phyloP scores from a whole-genome alignment of 2,888 invertebrate genomes.

The Eupithecia exiguata region DNA sequence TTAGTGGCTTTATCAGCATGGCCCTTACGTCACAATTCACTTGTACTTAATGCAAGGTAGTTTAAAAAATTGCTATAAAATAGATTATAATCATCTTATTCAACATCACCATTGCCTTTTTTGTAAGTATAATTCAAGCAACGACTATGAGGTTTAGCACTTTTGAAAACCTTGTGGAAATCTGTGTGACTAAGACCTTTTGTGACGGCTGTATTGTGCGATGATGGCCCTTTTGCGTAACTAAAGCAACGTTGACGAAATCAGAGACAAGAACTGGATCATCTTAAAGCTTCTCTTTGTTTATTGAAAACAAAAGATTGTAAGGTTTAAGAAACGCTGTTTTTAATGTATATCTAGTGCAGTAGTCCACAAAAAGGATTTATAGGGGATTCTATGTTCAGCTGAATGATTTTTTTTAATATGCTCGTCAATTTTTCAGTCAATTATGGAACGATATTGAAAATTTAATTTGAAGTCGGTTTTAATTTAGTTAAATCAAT shows the following conservation, averaged over 20 bases:
- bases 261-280: slow-evolving; percentile 36
- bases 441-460: too few relatives aligned
- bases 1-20: neutral
- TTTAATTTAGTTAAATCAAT: too few relatives aligned
- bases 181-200: slow-evolving; percentile 16
- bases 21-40: neutral
- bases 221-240: slow-evolving; percentile 31
- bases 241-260: slow-evolving; percentile 27
- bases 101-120: neutral
- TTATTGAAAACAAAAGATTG: neutral
- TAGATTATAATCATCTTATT: neutral
- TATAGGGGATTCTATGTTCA: too few relatives aligned
- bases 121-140: neutral
- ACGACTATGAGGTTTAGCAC: neutral
- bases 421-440: too few relatives aligned
- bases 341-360: neutral
- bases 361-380: neutral
- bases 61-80: neutral
- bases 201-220: slow-evolving; percentile 26
- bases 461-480: too few relatives aligned
- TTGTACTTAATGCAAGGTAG: neutral
- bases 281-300: neutral
- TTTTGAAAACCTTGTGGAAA: neutral
- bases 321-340: neutral
- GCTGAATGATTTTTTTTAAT: too few relatives aligned